A percentile compares a stretch with the other conserved stretches of the same genome.
phyloP scores from a whole-genome alignment of 1,140 invertebrate genomes.

The Pseudomyrmex cubaensis region DNA sequence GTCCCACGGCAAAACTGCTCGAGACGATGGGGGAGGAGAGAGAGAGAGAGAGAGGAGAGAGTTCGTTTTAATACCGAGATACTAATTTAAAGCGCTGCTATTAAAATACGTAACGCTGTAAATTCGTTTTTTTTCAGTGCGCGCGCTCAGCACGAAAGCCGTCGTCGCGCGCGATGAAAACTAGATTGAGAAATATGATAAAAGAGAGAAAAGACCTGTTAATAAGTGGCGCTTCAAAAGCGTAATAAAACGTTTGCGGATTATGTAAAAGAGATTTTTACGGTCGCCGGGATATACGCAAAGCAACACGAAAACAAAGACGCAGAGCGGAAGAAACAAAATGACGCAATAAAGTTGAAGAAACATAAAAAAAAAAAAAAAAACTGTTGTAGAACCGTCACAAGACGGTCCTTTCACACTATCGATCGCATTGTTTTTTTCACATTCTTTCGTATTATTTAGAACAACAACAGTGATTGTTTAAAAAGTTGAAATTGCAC shows the following conservation, averaged over 20 bases:
- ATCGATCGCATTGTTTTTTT: neutral
- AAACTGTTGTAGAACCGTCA: neutral
- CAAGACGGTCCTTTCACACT: neutral
- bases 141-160: conserved; percentile 21
- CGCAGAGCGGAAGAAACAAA: neutral
- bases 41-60: neutral
- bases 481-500: conserved; percentile 9
- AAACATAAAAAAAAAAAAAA: conserved; percentile 12
- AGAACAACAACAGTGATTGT: neutral
- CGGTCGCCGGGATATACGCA: conserved; percentile 32
- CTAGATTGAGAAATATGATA: conserved; percentile 51
- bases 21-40: neutral
- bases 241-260: conserved; percentile 60
- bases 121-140: conserved; percentile 6
- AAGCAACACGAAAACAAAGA: conserved; percentile 13
- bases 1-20: conserved; percentile 20
- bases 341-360: neutral
- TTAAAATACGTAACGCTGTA: conserved; percentile 50
- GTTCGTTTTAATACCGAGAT: conserved; percentile 53
- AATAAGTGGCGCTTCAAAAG: conserved; percentile 58
- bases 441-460: neutral
- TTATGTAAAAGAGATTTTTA: conserved; percentile 60
- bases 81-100: conserved; percentile 54
- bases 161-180: conserved; percentile 42
- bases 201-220: conserved; percentile 43